Conservation (phyloP, 92 coral and sea anemone species). For the Anthopleura xanthogrammica region DNA sequence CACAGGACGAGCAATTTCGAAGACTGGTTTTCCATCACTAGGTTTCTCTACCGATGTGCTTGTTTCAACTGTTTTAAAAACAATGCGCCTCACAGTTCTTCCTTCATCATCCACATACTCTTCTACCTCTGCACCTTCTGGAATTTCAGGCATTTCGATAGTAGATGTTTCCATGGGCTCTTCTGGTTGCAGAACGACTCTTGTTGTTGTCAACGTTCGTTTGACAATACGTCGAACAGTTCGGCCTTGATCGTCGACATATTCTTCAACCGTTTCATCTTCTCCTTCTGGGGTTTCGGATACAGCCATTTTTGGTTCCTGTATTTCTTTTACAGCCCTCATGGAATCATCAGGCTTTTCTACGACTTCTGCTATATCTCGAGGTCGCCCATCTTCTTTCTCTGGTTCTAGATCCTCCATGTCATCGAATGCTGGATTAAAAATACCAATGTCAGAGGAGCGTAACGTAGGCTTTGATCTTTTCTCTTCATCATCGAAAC, state of each 20-base stretch:
- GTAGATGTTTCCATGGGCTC: neutral
- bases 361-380: neutral
- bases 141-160: neutral
- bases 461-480: neutral
- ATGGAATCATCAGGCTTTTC: neutral
- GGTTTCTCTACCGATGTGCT: conserved; percentile 29
- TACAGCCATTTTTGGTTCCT: neutral
- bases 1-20: neutral
- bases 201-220: conserved; percentile 49
- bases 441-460: conserved; percentile 25
- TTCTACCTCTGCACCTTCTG: conserved; percentile 19
- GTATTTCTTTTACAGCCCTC: neutral
- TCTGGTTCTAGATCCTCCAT: neutral
- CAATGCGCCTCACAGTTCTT: conserved; percentile 37
- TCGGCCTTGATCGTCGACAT: conserved; percentile 69
- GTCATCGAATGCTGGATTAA: conserved; percentile 39
- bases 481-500: conserved; percentile 16
- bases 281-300: neutral
- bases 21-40: neutral
- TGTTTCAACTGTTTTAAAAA: conserved; percentile 41
- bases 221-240: conserved; percentile 64
- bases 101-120: conserved; percentile 42
- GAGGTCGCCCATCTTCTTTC: neutral
- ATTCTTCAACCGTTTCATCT: conserved; percentile 21
- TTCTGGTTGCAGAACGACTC: conserved; percentile 10